These are phyloP conservation scores for Timema cristinae DNA, from an alignment of 2,888 invertebrate species.

Conservation along the genomic window DNA sequence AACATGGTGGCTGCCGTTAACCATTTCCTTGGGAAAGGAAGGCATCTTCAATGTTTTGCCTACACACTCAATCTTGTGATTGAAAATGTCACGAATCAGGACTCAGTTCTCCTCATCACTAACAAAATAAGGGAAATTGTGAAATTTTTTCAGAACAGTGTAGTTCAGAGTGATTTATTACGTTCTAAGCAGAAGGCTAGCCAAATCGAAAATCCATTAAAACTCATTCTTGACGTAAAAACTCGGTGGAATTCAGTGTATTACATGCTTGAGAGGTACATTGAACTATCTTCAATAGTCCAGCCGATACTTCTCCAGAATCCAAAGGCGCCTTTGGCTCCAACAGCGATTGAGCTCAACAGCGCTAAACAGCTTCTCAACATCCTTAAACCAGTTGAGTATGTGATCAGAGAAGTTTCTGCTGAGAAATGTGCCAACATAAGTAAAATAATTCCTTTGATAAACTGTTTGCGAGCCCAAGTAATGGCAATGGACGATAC, in stretches of 20 bases:
- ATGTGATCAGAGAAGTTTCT: background rate
- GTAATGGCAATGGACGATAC: background rate
- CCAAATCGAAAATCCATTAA: background rate
- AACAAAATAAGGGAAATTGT: background rate
- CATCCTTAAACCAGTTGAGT: constrained; percentile 1
- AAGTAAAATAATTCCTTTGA: background rate
- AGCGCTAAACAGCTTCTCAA: background rate
- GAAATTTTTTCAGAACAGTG: background rate
- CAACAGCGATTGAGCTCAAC: background rate
- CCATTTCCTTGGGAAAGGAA: background rate
- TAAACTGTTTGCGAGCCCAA: background rate
- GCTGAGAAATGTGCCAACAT: background rate
- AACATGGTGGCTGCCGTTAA: background rate
- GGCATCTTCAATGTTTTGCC: background rate
- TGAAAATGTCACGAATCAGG: background rate
- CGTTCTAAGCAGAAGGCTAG: background rate
- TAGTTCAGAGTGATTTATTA: background rate
- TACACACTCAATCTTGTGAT: background rate
- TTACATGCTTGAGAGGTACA: background rate
- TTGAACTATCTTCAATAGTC: background rate
- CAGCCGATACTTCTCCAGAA: background rate
- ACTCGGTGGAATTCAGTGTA: background rate
- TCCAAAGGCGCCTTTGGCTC: background rate
- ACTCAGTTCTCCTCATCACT: background rate
- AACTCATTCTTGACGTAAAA: constrained; percentile 7